Percentiles rank a stretch among this genome's conserved stretches.
These are phyloP conservation scores for Celastrina argiolus DNA, from an alignment of 2,888 invertebrate species.

Conservation along the genomic window DNA sequence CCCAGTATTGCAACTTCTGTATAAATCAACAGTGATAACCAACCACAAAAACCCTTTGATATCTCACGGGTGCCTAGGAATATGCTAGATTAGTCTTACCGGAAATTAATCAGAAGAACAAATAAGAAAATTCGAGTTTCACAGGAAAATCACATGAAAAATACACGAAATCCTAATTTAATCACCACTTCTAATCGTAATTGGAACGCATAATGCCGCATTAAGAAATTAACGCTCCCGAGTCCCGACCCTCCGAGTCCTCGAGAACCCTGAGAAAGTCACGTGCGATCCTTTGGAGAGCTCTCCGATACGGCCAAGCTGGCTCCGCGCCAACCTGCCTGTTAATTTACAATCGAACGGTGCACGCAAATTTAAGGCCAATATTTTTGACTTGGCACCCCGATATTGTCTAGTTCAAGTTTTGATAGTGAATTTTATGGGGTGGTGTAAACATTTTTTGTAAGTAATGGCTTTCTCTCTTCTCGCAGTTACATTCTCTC, in stretches of 20 bases:
- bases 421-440: neutral
- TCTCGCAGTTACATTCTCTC: neutral
- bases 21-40: too few species aligned
- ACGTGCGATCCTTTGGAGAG: slow-evolving; percentile 28
- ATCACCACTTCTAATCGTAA: neutral
- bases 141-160: neutral
- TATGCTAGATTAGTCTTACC: too few species aligned
- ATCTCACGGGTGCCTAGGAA: too few species aligned
- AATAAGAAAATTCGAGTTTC: neutral
- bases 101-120: too few species aligned
- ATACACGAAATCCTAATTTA: neutral
- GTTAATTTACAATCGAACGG: slow-evolving; percentile 61
- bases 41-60: too few species aligned
- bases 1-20: too few species aligned
- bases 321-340: slow-evolving; percentile 58
- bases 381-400: slow-evolving; percentile 28
- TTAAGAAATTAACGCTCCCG: slow-evolving; percentile 10
- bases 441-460: neutral
- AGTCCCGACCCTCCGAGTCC: neutral
- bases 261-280: slow-evolving; percentile 24
- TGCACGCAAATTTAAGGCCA: slow-evolving; percentile 54
- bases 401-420: slow-evolving; percentile 12
- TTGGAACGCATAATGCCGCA: slow-evolving; percentile 13
- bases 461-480: too few species aligned
- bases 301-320: slow-evolving; percentile 48